Base-by-base conservation (phyloP, 2,113 vertebrate species). In the Euleptes europaea region DNA sequence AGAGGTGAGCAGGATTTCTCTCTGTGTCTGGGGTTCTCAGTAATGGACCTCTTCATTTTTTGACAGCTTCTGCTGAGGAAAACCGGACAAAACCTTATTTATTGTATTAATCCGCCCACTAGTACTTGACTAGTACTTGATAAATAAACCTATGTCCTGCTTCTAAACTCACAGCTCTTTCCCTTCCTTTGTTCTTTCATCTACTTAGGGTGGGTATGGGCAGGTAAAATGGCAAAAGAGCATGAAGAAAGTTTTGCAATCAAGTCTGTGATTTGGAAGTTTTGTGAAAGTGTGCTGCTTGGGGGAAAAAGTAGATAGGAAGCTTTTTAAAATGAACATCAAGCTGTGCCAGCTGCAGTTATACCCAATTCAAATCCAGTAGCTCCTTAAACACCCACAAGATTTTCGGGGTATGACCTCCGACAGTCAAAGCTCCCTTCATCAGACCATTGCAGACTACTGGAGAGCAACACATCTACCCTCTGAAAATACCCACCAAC, bases 81-180 rank as follows among this genome's bases (percentile, higher is more conserved):
- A 92, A 70, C 74, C 80, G 89, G 93, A 91, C 93, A 86, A 89
- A 13, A 86, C 76, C 88, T 94, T 93, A 95, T 97, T 97, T 97
- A 97, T 97, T 94, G 89, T 90, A 93, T 91, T 97, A 95, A 93
- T 93, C 96, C 94, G 89, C 94, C 95, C 94, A 1, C 85, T 84
- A 93, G 84, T 95, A 95, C 94, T 94, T 95, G 93, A 85, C 84
- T 65, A 44, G 95, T 81, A 96, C n/a, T n/a, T n/a, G n/a, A 94
- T 96, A 96, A 97, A 97, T 96, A 94, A 96, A 96, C 90, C 86
- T 90, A 89, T 92, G 88, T 94, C 94, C 92, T 95, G 93, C 94
- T 96, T 93, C 93, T 92, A 94, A 94, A 94, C 91, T 82, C 88
- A 91, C 74, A 88, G 3, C 54, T 82, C 26, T 74, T 88, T 63